Conservation (phyloP, 37 sponge, comb jelly and placozoan species). For the Petrosia ficiformis region DNA sequence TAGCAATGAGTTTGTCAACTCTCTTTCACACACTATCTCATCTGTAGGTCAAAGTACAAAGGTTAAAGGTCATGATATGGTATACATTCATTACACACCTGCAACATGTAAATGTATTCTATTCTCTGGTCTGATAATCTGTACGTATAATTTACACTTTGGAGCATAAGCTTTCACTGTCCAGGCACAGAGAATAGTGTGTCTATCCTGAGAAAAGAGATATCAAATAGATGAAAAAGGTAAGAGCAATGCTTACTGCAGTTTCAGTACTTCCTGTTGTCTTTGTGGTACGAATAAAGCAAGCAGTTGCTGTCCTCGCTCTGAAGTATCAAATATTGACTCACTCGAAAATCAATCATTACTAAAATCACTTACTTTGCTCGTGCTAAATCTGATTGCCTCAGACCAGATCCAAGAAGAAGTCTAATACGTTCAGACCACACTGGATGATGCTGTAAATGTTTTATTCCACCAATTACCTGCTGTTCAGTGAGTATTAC, state of each 20-base stretch:
- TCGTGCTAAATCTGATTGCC: constrained; percentile 46
- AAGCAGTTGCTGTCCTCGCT: constrained; percentile 36
- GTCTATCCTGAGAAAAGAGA: constrained; percentile 49
- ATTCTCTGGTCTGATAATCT: constrained; percentile 65
- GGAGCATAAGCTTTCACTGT: constrained; percentile 62
- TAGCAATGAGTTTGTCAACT: constrained; percentile 64
- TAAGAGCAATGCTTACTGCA: constrained; percentile 39
- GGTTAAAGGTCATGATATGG: background rate
- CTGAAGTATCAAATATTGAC: background rate
- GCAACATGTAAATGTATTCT: constrained; percentile 50
- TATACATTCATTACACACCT: background rate
- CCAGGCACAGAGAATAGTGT: constrained; percentile 73
- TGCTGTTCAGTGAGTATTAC: constrained; percentile 1
- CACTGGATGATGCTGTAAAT: constrained; percentile 49
- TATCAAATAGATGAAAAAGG: background rate
- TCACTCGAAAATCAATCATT: background rate
- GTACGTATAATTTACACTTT: constrained; percentile 57
- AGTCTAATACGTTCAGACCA: constrained; percentile 58
- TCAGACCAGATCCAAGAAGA: constrained; percentile 62
- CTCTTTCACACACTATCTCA: constrained; percentile 64
- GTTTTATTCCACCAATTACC: background rate
- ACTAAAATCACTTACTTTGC: constrained; percentile 29
- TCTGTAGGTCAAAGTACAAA: constrained; percentile 14
- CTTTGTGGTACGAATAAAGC: constrained; percentile 61
- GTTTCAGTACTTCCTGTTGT: constrained; percentile 21